phyloP scores from a whole-genome alignment of 2,797 vertebrate species.

The Gymnocypris eckloni region DNA sequence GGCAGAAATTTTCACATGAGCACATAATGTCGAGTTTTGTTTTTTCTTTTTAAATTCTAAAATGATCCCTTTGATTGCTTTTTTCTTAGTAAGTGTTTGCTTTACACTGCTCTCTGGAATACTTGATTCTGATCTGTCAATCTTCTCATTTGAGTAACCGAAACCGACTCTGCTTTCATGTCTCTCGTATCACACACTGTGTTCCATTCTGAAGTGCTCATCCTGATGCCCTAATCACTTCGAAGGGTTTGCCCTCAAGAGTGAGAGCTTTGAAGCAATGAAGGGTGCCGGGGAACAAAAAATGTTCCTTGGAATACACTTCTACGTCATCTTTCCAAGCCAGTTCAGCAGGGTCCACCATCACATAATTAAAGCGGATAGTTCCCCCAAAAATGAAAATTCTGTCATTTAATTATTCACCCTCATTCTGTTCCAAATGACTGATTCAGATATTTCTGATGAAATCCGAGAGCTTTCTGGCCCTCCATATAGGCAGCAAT shows the following conservation, averaged over 20 bases:
- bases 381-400: not conserved
- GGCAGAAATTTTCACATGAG: not conserved
- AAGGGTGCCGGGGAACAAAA: not conserved
- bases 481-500: too few species aligned
- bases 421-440: too few species aligned
- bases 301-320: not conserved
- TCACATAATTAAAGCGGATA: not conserved
- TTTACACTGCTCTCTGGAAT: not conserved
- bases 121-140: not conserved
- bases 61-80: not conserved
- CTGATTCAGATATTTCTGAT: too few species aligned
- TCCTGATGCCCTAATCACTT: not conserved
- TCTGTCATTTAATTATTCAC: not conserved
- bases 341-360: not conserved
- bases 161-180: not conserved
- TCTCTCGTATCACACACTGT: not conserved
- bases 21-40: not conserved
- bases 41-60: not conserved
- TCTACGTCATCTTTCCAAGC: not conserved
- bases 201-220: not conserved
- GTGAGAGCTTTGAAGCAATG: not conserved
- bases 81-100: not conserved
- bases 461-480: too few species aligned
- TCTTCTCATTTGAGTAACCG: not conserved
- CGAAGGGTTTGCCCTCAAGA: not conserved